A percentile compares a stretch with the other conserved stretches of the same genome.
phyloP scores from a whole-genome alignment of 1,140 invertebrate genomes.

The Maniola jurtina region DNA sequence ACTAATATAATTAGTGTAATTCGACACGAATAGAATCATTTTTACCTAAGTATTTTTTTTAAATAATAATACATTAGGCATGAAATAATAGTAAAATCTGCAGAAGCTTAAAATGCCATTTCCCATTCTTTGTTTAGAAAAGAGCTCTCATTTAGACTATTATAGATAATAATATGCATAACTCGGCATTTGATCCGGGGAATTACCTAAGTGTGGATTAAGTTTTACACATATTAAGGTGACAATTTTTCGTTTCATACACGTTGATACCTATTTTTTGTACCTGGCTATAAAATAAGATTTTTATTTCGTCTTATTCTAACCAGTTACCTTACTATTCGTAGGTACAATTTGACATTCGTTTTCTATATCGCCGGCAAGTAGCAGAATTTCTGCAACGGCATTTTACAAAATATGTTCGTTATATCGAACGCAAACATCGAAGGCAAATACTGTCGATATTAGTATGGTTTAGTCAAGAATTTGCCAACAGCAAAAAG shows the following conservation, averaged over 20 bases:
- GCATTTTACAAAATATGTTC: too few species aligned
- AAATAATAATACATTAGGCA: neutral
- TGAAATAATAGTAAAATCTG: neutral
- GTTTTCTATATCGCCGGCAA: too few species aligned
- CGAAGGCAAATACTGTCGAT: too few species aligned
- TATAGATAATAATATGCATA: neutral
- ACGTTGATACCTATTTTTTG: too few species aligned
- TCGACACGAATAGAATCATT: neutral
- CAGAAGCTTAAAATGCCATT: neutral
- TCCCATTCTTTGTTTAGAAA: neutral
- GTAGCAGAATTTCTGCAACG: too few species aligned
- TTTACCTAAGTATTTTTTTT: neutral
- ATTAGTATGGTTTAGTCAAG: too few species aligned
- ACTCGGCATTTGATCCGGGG: neutral
- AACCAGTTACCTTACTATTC: too few species aligned
- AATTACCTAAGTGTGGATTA: constrained; percentile 13
- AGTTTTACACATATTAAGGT: constrained; percentile 18
- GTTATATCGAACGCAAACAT: too few species aligned
- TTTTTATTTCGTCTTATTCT: too few species aligned
- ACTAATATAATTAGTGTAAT: neutral
- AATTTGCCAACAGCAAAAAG: too few species aligned
- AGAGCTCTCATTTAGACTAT: neutral
- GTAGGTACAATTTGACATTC: too few species aligned
- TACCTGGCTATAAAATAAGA: too few species aligned
- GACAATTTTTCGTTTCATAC: neutral